phyloP scores from a whole-genome alignment of 1,140 invertebrate genomes.

The Drosophila subpulchrella region DNA sequence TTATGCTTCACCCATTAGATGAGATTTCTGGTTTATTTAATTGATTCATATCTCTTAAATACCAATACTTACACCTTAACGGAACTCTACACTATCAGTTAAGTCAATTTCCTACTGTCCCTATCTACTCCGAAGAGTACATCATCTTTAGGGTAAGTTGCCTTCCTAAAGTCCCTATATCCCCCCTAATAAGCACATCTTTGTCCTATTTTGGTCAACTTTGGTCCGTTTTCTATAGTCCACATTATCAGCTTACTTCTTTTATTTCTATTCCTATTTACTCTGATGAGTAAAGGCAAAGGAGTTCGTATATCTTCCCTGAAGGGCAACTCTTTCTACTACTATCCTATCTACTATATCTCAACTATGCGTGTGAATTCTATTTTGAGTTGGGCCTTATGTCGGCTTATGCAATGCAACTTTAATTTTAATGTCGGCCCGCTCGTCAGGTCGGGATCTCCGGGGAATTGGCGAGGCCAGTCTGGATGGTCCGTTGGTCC shows the following conservation, averaged over 20 bases:
- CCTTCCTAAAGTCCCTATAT: not conserved
- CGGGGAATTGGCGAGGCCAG: not conserved
- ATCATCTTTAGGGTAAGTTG: not conserved
- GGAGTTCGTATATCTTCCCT: too few species aligned
- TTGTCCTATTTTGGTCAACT: too few species aligned
- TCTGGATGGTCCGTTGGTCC: conserved; percentile 3
- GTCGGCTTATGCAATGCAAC: conserved; percentile 40
- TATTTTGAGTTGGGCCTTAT: conserved; percentile 61
- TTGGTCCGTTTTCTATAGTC: too few species aligned
- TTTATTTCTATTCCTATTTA: not conserved
- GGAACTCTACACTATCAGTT: too few species aligned
- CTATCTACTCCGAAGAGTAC: not conserved
- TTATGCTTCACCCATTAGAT: not conserved
- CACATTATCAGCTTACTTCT: too few species aligned
- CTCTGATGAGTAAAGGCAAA: too few species aligned
- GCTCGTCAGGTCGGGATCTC: conserved; percentile 14
- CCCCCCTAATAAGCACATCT: not conserved
- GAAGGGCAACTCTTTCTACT: too few species aligned
- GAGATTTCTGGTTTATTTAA: not conserved
- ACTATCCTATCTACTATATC: too few species aligned
- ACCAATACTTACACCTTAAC: too few species aligned
- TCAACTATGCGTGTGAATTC: not conserved
- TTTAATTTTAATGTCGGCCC: conserved; percentile 54
- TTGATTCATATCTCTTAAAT: not conserved
- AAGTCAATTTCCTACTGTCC: not conserved